Percentiles rank a stretch among this genome's conserved stretches.
phyloP scores from a whole-genome alignment of 2,888 invertebrate genomes.

The Meiosimyza decipiens region DNA sequence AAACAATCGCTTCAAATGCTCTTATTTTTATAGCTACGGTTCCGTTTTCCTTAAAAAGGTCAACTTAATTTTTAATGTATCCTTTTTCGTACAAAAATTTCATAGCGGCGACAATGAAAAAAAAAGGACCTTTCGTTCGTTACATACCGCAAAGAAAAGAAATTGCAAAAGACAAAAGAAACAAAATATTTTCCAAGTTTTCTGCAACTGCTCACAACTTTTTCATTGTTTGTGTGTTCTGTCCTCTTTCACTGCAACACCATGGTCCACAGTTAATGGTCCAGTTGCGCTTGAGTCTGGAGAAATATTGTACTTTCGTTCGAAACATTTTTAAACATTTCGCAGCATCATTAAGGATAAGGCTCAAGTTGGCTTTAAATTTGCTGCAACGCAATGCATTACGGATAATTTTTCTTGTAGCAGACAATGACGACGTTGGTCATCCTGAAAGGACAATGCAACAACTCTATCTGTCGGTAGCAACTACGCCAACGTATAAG shows the following conservation, averaged over 20 bases:
- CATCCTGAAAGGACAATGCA: constrained; percentile 17
- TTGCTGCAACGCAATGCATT: constrained; percentile 48
- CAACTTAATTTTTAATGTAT: constrained; percentile 22
- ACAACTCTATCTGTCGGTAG: constrained; percentile 22
- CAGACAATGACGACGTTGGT: constrained; percentile 18
- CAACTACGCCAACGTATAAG: neutral
- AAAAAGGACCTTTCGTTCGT: no score
- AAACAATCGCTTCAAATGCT: neutral
- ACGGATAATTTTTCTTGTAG: constrained; percentile 47
- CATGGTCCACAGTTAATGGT: neutral
- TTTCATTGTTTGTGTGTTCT: neutral
- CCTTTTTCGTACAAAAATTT: constrained; percentile 1
- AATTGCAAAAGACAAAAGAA: no score
- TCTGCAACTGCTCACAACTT: neutral
- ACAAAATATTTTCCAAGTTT: no score
- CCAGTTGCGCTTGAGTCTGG: neutral
- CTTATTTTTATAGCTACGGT: neutral
- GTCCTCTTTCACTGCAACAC: no score
- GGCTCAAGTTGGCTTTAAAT: constrained; percentile 62
- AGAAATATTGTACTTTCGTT: neutral
- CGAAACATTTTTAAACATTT: constrained; percentile 44
- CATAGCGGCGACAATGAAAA: no score
- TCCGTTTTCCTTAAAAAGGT: constrained; percentile 10
- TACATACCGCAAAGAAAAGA: no score
- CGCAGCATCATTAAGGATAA: constrained; percentile 64